Base-by-base conservation (phyloP, 2,113 vertebrate genomes). In the Otolemur garnettii region DNA sequence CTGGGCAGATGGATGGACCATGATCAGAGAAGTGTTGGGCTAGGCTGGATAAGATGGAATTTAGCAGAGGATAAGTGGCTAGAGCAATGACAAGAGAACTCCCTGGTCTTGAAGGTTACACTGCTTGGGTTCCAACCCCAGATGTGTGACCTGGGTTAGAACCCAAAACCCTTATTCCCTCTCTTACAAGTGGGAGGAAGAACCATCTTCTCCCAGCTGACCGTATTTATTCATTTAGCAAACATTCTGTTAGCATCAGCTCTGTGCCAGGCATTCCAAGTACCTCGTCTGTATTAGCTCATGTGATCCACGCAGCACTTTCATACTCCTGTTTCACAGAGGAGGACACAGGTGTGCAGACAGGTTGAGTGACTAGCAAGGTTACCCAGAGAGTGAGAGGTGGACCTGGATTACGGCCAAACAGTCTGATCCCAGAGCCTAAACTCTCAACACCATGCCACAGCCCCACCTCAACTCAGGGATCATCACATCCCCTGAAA, bases 1-100 rank as follows among this genome's bases (percentile, higher is more conserved):
- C 53, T 81, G 7, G n/a, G 84, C 85, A 96, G 91, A 96, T 14
- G 78, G 87, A 84, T 4, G 24, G 88, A 62, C 72, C 21, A 22
- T 82, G 53, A 24, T 42, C 30, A 86, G 42, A 89, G 42, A 62
- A 90, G 33, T 53, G 15, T 9, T 0, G n/a, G 38, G 6, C 22
- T 3, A 60, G 50, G 35, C 33, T 35, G 59, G 21, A 50, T 59
- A 30, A n/a, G 66, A 62, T n/a, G 85, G 86, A 50, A 69, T 18
- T 12, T 90, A 74, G 1, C 75, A 71, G 53, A 90, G 89, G 53
- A 33, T 7, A 74, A n/a, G 50, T 4, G 55, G 26, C 30, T 15
- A 26, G 42, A 68, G n/a, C 8, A 5, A 13, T 13, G 38, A 12
- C 57, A 18, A 81, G 81, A 38, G 7, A 3, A 13, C 60, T 68